phyloP scores from a whole-genome alignment of 1,140 invertebrate species.

The Thereuonema tuberculata region DNA sequence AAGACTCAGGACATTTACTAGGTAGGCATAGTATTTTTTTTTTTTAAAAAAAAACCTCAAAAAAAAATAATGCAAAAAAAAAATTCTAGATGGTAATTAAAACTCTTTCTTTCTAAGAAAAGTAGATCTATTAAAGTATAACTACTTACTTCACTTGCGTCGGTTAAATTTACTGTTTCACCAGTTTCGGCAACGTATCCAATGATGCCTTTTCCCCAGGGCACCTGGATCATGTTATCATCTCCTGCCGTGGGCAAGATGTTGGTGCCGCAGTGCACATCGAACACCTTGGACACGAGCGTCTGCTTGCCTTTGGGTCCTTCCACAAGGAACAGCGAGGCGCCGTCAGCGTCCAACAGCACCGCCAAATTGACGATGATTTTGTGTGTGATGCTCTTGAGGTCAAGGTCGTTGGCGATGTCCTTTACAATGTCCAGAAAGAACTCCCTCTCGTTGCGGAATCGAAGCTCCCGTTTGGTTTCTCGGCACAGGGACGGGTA shows the following conservation, averaged over 20 bases:
- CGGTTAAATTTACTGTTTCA: constrained; percentile 28
- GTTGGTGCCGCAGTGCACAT: constrained; percentile 21
- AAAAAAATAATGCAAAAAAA: no score
- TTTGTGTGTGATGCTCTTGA: constrained; percentile 34
- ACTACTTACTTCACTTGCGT: constrained; percentile 33
- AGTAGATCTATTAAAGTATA: no score
- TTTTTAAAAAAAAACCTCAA: no score
- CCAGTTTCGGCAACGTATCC: constrained; percentile 24
- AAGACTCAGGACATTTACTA: no score
- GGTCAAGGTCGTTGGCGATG: constrained; percentile 36
- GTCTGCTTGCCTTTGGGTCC: constrained; percentile 29
- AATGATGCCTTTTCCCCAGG: constrained; percentile 20
- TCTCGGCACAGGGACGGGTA: constrained; percentile 30
- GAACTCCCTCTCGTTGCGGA: constrained; percentile 33
- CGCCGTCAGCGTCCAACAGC: constrained; percentile 34
- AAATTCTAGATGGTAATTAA: no score
- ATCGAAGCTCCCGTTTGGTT: constrained; percentile 31
- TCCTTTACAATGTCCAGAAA: constrained; percentile 36
- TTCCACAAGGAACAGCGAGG: constrained; percentile 36
- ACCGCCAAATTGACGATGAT: constrained; percentile 35
- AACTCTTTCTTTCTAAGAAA: no score
- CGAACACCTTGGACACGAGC: constrained; percentile 33
- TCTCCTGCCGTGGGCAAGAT: constrained; percentile 16
- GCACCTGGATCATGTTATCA: constrained; percentile 14
- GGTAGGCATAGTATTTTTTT: no score